phyloP scores from a whole-genome alignment of 35 echinoderm and acorn worm species.

The Acanthaster planci region DNA sequence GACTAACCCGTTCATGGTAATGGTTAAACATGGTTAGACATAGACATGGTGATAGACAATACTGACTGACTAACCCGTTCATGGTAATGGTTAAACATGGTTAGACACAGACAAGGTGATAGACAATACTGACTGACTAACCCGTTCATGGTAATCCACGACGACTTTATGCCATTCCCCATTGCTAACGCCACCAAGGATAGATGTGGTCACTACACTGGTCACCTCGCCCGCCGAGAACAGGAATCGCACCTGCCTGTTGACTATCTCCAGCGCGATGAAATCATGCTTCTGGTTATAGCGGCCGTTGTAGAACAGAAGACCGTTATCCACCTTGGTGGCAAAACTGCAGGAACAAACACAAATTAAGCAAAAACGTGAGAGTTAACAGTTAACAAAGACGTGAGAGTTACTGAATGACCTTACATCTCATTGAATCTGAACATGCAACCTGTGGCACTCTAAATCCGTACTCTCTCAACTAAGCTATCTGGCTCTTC shows the following conservation, averaged over 20 bases:
- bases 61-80: slow-evolving; percentile 57
- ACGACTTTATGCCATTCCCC: slow-evolving; percentile 82
- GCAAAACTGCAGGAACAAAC: slow-evolving; percentile 77
- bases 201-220: slow-evolving; percentile 77
- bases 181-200: slow-evolving; percentile 80
- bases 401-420: too few relatives aligned
- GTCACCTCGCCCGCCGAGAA: slow-evolving; percentile 78
- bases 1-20: too few relatives aligned
- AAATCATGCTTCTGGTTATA: slow-evolving; percentile 99
- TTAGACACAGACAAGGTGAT: background rate
- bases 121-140: slow-evolving; percentile 40
- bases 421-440: too few relatives aligned
- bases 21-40: too few relatives aligned
- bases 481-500: too few relatives aligned
- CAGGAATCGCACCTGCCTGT: slow-evolving; percentile 84
- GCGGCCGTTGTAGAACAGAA: slow-evolving; percentile 96
- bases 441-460: too few relatives aligned
- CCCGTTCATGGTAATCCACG: slow-evolving; percentile 75
- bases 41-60: background rate
- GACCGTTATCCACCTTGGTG: slow-evolving; percentile 87
- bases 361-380: too few relatives aligned
- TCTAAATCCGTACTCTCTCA: too few relatives aligned
- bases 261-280: slow-evolving; percentile 91
- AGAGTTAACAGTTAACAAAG: too few relatives aligned
- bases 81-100: too few relatives aligned